A percentile compares a stretch with the other conserved stretches of the same genome.
phyloP scores from a whole-genome alignment of 2,888 invertebrate species.

The Abrostola tripartita region DNA sequence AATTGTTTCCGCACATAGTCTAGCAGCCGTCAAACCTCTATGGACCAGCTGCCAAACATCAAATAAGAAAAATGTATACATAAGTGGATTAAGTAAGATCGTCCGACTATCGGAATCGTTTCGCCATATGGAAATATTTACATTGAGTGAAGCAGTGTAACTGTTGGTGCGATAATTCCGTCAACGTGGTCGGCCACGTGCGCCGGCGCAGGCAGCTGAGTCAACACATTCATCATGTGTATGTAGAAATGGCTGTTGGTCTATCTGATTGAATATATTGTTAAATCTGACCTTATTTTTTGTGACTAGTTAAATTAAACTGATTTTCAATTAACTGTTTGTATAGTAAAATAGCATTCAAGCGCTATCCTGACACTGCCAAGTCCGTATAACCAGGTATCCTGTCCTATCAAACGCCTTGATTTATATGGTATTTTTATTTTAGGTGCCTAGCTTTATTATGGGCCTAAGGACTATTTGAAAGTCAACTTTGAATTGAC shows the following conservation, averaged over 20 bases:
- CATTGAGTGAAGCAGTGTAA: constrained; percentile 44
- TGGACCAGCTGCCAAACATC: background rate
- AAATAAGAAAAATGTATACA: constrained; percentile 10
- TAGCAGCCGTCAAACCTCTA: background rate
- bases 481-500: too few species aligned
- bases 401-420: background rate
- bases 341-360: too few species aligned
- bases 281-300: constrained; percentile 24
- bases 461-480: too few species aligned
- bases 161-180: constrained; percentile 52
- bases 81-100: constrained; percentile 32
- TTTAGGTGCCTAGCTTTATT: too few species aligned
- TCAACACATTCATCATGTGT: constrained; percentile 56
- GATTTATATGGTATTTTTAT: background rate
- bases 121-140: constrained; percentile 57
- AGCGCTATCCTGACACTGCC: too few species aligned
- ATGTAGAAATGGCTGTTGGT: constrained; percentile 40
- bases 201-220: constrained; percentile 61
- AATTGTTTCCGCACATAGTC: background rate
- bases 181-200: constrained; percentile 67
- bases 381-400: too few species aligned
- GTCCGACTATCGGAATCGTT: constrained; percentile 35
- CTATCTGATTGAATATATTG: constrained; percentile 14
- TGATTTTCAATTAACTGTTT: too few species aligned
- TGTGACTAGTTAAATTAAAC: too few species aligned